Conservation (phyloP, 2,888 invertebrate species). For the Papilio gigon region DNA sequence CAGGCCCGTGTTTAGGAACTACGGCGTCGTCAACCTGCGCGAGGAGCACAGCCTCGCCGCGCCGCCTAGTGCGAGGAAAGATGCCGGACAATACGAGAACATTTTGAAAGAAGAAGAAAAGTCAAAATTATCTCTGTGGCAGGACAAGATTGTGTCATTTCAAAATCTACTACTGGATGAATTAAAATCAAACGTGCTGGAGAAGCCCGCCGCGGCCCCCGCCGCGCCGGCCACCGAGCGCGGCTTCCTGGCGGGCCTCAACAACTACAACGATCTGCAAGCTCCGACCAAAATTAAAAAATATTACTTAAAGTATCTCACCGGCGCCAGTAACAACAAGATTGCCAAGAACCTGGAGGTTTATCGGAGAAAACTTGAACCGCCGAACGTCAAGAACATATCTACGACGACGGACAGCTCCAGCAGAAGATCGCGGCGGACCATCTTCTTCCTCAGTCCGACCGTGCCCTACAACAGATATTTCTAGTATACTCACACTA, state of each 20-base stretch:
- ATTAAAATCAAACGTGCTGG: slow-evolving; percentile 16
- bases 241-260: neutral
- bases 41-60: neutral
- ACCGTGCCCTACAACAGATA: slow-evolving; percentile 65
- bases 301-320: slow-evolving; percentile 23
- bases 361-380: slow-evolving; percentile 14
- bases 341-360: neutral
- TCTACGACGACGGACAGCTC: slow-evolving; percentile 40
- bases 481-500: slow-evolving; percentile 51
- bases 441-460: slow-evolving; percentile 72
- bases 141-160: slow-evolving; percentile 48
- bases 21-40: neutral
- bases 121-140: slow-evolving; percentile 48
- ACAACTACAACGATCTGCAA: neutral
- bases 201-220: slow-evolving; percentile 13
- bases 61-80: neutral
- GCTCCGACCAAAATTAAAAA: slow-evolving; percentile 18
- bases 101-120: slow-evolving; percentile 47
- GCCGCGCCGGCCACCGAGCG: slow-evolving; percentile 1
- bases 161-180: slow-evolving; percentile 22
- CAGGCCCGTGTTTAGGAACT: slow-evolving; percentile 52
- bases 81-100: slow-evolving; percentile 47
- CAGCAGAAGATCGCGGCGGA: slow-evolving; percentile 55
- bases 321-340: slow-evolving; percentile 7
- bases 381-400: neutral